Conservation (phyloP, 2,888 invertebrate species). For the Nemurella pictetii region DNA sequence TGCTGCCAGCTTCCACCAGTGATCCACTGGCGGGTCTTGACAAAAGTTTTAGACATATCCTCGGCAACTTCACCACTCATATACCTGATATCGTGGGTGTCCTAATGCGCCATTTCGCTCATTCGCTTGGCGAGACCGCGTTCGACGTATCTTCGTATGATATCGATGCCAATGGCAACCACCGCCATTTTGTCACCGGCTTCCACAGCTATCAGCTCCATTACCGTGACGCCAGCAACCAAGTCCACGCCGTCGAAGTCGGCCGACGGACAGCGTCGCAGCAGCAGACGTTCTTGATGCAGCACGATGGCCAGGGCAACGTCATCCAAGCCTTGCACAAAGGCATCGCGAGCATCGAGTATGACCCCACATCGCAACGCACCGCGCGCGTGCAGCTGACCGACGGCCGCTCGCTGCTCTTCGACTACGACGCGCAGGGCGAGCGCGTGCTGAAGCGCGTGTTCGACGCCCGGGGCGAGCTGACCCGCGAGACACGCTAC, state of each 20-base stretch:
- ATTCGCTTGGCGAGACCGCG: constrained; percentile 23
- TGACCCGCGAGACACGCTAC: neutral
- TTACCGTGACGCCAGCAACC: constrained; percentile 27
- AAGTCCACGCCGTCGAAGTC: neutral
- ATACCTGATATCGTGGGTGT: neutral
- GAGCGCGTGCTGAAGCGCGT: neutral
- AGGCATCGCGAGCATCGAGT: constrained; percentile 40
- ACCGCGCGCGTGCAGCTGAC: neutral
- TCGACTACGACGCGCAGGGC: neutral
- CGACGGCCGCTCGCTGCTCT: neutral
- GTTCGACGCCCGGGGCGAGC: neutral
- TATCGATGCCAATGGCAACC: constrained; percentile 42
- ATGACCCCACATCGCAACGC: constrained; percentile 39
- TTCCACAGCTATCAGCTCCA: constrained; percentile 32
- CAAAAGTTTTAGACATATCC: neutral
- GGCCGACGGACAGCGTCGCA: neutral
- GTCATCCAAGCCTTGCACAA: constrained; percentile 42
- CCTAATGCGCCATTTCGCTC: neutral
- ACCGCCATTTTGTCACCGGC: constrained; percentile 38
- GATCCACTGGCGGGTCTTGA: neutral
- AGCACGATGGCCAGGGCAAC: constrained; percentile 42
- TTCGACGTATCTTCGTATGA: constrained; percentile 37
- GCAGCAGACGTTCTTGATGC: constrained; percentile 4
- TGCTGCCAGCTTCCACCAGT: neutral
- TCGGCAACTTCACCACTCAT: neutral